Conservation (phyloP, 2,888 invertebrate genomes). For the Biston betularia region DNA sequence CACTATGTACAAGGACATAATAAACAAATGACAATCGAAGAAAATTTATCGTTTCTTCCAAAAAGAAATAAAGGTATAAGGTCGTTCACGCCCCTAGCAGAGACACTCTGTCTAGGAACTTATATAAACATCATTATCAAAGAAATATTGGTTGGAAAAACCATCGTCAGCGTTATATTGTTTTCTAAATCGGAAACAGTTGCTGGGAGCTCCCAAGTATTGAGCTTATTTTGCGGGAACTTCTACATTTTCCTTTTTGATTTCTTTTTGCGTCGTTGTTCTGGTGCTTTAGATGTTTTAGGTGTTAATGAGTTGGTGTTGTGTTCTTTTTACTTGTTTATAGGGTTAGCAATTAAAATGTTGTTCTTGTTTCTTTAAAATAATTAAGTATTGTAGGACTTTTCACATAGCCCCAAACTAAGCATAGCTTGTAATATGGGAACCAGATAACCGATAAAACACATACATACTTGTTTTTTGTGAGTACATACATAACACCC, state of each 20-base stretch:
- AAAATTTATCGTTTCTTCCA: constrained; percentile 15
- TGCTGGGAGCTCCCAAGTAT: constrained; percentile 73
- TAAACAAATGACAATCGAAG: constrained; percentile 23
- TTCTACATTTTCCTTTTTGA: constrained; percentile 62
- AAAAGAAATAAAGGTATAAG: constrained; percentile 40
- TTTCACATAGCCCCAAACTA: too few relatives aligned
- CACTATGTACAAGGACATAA: neutral
- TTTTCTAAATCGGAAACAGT: constrained; percentile 78
- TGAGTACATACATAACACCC: too few relatives aligned
- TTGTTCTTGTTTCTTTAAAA: too few relatives aligned
- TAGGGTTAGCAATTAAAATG: constrained; percentile 5
- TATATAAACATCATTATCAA: constrained; percentile 72
- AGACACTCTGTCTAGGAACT: constrained; percentile 58
- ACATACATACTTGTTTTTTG: too few relatives aligned
- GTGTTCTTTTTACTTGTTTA: constrained; percentile 11
- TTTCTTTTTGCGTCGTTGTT: constrained; percentile 59
- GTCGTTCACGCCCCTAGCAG: constrained; percentile 45
- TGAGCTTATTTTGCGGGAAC: constrained; percentile 73
- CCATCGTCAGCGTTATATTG: constrained; percentile 75
- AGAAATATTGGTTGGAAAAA: constrained; percentile 70
- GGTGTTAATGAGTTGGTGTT: constrained; percentile 19
- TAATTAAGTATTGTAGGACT: too few relatives aligned
- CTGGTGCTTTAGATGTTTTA: constrained; percentile 22
- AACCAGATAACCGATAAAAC: too few relatives aligned
- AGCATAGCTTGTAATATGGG: too few relatives aligned